Percentiles rank a stretch among this genome's conserved stretches.
Evolutionary conservation across 1,140 invertebrate genomes (phyloP).

Genomic region (Anoplophora glabripennis): DNA sequence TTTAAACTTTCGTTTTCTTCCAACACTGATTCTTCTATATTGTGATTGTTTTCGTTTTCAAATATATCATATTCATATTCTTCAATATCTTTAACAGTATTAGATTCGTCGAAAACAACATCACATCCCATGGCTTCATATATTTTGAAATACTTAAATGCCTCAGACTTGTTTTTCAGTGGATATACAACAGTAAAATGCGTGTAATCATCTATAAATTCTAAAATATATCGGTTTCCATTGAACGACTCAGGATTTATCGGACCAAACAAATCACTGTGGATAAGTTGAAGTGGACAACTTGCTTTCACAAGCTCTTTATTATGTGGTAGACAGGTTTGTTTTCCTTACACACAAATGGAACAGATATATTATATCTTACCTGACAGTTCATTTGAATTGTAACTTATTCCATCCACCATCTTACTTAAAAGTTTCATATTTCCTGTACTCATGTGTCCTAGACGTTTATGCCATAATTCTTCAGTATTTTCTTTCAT

Average conservation of each 20-base stretch:
- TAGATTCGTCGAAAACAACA: slow-evolving; percentile 10
- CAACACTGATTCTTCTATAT: not conserved
- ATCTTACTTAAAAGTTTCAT: too few species aligned
- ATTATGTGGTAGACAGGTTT: too few species aligned
- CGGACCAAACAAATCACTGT: slow-evolving; percentile 46
- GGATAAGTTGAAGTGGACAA: slow-evolving; percentile 38
- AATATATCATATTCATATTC: not conserved
- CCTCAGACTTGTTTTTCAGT: slow-evolving; percentile 43
- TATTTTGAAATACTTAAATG: slow-evolving; percentile 32
- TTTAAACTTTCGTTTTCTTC: not conserved
- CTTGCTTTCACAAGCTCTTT: too few species aligned
- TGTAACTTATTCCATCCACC: not conserved
- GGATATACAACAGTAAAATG: slow-evolving; percentile 42
- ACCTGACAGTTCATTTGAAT: not conserved
- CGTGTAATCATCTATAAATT: slow-evolving; percentile 46
- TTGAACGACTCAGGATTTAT: slow-evolving; percentile 40
- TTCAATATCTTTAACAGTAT: not conserved
- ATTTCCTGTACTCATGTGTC: too few species aligned
- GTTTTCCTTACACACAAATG: not conserved
- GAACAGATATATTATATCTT: not conserved
- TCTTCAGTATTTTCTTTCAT: too few species aligned
- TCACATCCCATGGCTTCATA: slow-evolving; percentile 25
- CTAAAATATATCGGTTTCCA: slow-evolving; percentile 43
- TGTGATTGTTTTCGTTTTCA: slow-evolving; percentile 3
- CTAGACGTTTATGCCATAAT: too few species aligned